Percentiles rank a stretch among this genome's conserved stretches.
phyloP scores from a whole-genome alignment of 2,797 vertebrate species.

The Scarus forsteni region DNA sequence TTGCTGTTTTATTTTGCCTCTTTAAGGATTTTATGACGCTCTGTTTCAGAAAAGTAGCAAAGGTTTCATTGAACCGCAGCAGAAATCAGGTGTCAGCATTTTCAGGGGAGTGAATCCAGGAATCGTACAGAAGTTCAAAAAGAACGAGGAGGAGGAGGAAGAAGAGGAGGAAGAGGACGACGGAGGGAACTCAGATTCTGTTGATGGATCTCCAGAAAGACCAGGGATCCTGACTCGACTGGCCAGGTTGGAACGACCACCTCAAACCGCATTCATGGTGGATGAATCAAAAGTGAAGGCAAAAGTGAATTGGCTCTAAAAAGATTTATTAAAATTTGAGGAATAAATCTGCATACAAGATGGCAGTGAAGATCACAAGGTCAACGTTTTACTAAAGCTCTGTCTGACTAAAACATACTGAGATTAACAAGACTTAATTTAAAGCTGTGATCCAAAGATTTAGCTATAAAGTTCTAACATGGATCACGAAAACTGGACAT shows the following conservation, averaged over 20 bases:
- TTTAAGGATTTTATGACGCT: not conserved
- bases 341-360: too few relatives aligned
- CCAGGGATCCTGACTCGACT: conserved; percentile 50
- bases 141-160: not conserved
- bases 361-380: too few relatives aligned
- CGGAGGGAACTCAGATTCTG: not conserved
- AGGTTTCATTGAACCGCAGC: not conserved
- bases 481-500: too few relatives aligned
- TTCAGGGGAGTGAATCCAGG: not conserved
- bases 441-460: too few relatives aligned
- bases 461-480: too few relatives aligned
- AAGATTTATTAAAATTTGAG: too few relatives aligned
- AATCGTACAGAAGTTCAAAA: not conserved
- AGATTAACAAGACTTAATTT: too few relatives aligned
- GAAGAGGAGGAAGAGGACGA: conserved; percentile 9
- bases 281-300: too few relatives aligned
- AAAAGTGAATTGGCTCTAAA: too few relatives aligned
- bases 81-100: not conserved
- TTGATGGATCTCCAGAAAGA: not conserved
- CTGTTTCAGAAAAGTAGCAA: not conserved
- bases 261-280: not conserved
- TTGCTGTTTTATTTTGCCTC: not conserved
- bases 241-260: conserved; percentile 57
- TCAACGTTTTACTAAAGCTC: too few relatives aligned
- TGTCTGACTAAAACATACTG: too few relatives aligned